Evolutionary conservation across 2,797 vertebrate genomes (phyloP).

Genomic region (Chrysocyon brachyurus): DNA sequence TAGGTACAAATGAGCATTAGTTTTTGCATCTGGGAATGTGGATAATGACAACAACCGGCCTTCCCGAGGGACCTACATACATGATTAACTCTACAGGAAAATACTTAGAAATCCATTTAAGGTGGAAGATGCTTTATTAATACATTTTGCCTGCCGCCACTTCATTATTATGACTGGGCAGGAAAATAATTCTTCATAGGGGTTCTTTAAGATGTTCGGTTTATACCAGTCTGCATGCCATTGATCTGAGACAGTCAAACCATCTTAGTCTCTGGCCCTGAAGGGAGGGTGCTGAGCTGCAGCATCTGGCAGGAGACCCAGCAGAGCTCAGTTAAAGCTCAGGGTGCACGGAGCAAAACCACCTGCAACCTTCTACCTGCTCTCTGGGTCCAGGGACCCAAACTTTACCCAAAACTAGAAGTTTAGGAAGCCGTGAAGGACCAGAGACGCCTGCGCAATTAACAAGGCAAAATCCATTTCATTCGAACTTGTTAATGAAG

Average conservation of each 20-base stretch:
- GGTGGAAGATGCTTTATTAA: constrained; percentile 80
- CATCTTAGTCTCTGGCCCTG: background rate
- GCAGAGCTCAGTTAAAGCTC: background rate
- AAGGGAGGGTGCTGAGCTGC: background rate
- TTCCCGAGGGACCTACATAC: constrained; percentile 56
- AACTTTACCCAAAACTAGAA: constrained; percentile 42
- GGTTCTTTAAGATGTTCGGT: constrained; percentile 45
- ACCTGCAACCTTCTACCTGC: background rate
- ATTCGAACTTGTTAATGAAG: constrained; percentile 5
- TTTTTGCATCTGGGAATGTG: constrained; percentile 73
- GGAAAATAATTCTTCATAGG: constrained; percentile 57
- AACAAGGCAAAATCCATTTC: constrained; percentile 22
- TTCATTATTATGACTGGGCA: constrained; percentile 60
- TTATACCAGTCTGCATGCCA: background rate
- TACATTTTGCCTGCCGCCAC: constrained; percentile 62
- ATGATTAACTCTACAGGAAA: constrained; percentile 81
- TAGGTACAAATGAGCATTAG: constrained; percentile 77
- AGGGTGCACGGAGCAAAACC: constrained; percentile 38
- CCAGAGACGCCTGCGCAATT: constrained; percentile 39
- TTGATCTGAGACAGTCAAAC: constrained; percentile 21
- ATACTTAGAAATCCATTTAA: constrained; percentile 83
- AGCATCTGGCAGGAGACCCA: background rate
- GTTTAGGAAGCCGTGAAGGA: constrained; percentile 9
- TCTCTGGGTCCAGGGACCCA: background rate
- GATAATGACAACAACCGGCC: constrained; percentile 72